phyloP scores from a whole-genome alignment of 2,888 invertebrate species.

The Synanthedon formicaeformis region DNA sequence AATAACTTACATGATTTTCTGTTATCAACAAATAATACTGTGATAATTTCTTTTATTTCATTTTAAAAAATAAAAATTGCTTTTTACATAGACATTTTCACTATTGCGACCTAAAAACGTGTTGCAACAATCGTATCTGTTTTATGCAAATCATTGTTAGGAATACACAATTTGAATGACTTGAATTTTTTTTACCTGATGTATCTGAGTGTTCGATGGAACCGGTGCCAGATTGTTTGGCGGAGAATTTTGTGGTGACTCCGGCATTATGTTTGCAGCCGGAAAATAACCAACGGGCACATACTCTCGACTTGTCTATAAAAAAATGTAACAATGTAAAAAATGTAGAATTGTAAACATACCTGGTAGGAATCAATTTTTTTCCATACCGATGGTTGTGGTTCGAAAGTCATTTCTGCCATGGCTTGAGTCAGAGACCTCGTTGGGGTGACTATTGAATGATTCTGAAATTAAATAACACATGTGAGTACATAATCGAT shows the following conservation, averaged over 20 bases:
- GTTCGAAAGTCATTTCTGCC: constrained; percentile 40
- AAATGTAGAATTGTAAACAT: not conserved
- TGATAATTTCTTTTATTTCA: no score
- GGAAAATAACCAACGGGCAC: constrained; percentile 49
- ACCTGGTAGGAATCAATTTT: constrained; percentile 25
- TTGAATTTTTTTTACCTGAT: constrained; percentile 34
- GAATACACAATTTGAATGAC: no score
- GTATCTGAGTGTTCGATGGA: constrained; percentile 40
- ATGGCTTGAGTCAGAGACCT: constrained; percentile 39
- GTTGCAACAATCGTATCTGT: no score
- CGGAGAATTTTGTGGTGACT: constrained; percentile 45
- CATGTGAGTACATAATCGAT: no score
- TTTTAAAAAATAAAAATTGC: no score
- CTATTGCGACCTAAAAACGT: no score
- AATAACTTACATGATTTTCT: no score
- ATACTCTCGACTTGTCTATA: constrained; percentile 46
- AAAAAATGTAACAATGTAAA: not conserved
- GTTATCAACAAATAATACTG: no score
- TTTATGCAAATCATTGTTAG: no score
- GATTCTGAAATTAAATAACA: constrained; percentile 36
- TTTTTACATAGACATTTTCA: no score
- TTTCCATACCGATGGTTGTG: constrained; percentile 38
- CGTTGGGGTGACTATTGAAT: constrained; percentile 37
- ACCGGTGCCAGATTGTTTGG: constrained; percentile 25
- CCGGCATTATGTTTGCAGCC: constrained; percentile 31